Percentiles rank a stretch among this genome's conserved stretches.
phyloP scores from a whole-genome alignment of 2,113 vertebrate genomes.

The Proteles cristata region DNA sequence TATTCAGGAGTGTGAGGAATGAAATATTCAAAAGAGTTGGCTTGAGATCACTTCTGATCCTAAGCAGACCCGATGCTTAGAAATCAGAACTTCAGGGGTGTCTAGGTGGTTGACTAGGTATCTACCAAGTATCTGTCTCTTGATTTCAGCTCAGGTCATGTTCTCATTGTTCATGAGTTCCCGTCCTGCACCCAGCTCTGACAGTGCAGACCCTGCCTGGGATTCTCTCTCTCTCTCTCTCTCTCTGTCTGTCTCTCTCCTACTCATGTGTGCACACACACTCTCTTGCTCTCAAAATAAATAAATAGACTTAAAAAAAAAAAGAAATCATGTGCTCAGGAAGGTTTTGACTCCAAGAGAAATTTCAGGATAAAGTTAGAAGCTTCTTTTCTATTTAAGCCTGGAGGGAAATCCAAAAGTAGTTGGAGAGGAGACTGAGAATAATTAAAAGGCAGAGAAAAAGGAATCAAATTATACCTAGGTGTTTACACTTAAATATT shows the following conservation, averaged over 20 bases:
- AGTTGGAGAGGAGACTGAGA: not conserved
- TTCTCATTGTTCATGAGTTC: too few relatives aligned
- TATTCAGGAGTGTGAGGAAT: not conserved
- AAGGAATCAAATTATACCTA: not conserved
- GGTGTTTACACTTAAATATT: not conserved
- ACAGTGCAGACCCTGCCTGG: too few relatives aligned
- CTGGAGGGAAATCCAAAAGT: not conserved
- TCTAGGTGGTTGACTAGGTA: too few relatives aligned
- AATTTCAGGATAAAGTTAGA: slow-evolving; percentile 19
- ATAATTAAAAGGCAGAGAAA: not conserved
- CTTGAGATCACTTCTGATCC: slow-evolving; percentile 8
- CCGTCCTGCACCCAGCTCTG: too few relatives aligned
- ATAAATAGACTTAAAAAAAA: too few relatives aligned
- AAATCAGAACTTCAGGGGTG: not conserved
- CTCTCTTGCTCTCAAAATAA: too few relatives aligned
- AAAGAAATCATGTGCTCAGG: not conserved
- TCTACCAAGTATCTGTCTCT: too few relatives aligned
- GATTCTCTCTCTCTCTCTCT: too few relatives aligned
- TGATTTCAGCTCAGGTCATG: too few relatives aligned
- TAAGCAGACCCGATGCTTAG: not conserved
- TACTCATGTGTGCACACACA: too few relatives aligned
- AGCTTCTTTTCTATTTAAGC: not conserved
- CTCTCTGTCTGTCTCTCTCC: too few relatives aligned
- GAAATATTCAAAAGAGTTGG: slow-evolving; percentile 48
- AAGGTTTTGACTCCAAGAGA: not conserved